Percentiles rank a stretch among this genome's conserved stretches.
phyloP scores from a whole-genome alignment of 92 coral and sea anemone species.

The Siderastrea siderea region DNA sequence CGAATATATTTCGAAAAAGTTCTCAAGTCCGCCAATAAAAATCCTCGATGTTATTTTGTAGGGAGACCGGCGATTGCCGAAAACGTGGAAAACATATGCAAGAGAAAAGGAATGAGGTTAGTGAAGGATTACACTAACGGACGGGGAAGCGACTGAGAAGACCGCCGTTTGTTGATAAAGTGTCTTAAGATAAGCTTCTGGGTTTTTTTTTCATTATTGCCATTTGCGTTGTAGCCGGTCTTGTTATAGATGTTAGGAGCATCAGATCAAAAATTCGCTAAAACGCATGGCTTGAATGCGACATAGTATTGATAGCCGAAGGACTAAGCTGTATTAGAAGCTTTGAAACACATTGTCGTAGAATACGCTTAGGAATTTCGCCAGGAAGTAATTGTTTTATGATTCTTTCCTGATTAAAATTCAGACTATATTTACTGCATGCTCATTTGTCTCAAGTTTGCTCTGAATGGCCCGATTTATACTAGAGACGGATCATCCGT shows the following conservation, averaged over 20 bases:
- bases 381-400: no score
- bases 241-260: constrained; percentile 45
- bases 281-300: no score
- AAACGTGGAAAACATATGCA: constrained; percentile 37
- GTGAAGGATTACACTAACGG: constrained; percentile 65
- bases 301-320: no score
- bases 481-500: no score
- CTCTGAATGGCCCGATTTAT: no score
- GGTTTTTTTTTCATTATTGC: constrained; percentile 19
- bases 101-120: constrained; percentile 39
- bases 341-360: no score
- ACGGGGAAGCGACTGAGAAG: constrained; percentile 37
- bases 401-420: no score
- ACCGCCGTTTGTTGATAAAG: constrained; percentile 25
- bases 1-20: constrained; percentile 54
- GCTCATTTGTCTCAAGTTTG: no score
- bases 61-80: constrained; percentile 73
- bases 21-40: constrained; percentile 43
- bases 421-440: no score
- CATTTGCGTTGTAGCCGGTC: constrained; percentile 27
- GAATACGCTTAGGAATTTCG: no score
- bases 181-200: constrained; percentile 60
- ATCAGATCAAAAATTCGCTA: constrained; percentile 19
- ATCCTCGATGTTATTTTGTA: constrained; percentile 56
- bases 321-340: no score